Percentiles rank a stretch among this genome's conserved stretches.
phyloP scores from a whole-genome alignment of 2,888 invertebrate genomes.

The Yponomeuta sedellus region DNA sequence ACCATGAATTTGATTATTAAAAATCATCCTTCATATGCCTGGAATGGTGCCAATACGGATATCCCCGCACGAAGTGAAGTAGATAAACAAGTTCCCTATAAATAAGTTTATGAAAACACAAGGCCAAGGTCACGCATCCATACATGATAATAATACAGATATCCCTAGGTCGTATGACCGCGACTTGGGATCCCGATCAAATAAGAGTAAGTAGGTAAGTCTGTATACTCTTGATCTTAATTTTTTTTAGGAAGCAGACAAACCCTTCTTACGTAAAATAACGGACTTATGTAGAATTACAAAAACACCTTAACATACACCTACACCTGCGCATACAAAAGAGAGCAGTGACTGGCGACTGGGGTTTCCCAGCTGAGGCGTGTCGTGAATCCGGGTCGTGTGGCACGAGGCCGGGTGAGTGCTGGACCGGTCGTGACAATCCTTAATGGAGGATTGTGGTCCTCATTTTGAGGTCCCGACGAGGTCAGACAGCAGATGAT shows the following conservation, averaged over 20 bases:
- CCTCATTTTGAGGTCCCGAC: not conserved
- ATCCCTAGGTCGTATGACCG: too few species aligned
- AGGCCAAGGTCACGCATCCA: not conserved
- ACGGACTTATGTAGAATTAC: not conserved
- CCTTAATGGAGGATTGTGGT: not conserved
- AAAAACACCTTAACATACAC: not conserved
- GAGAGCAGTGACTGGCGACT: not conserved
- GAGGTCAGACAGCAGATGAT: slow-evolving; percentile 4
- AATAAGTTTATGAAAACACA: not conserved
- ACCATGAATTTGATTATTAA: too few species aligned
- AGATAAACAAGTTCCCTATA: not conserved
- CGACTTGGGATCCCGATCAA: too few species aligned
- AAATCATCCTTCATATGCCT: not conserved
- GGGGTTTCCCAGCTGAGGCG: not conserved
- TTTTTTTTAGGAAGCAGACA: too few species aligned
- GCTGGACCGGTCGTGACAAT: not conserved
- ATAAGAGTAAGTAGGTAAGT: too few species aligned
- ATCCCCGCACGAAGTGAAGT: not conserved
- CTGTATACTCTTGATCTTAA: too few species aligned
- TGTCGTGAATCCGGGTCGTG: not conserved
- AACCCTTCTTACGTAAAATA: too few species aligned
- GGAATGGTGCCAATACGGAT: not conserved
- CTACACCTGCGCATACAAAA: not conserved
- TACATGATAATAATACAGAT: not conserved
- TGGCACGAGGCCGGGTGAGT: not conserved